Evolutionary conservation across 2,113 vertebrate genomes (phyloP), one percentile per base, ranked within the genome.

Genomic region (Sylvietta virens): DNA sequence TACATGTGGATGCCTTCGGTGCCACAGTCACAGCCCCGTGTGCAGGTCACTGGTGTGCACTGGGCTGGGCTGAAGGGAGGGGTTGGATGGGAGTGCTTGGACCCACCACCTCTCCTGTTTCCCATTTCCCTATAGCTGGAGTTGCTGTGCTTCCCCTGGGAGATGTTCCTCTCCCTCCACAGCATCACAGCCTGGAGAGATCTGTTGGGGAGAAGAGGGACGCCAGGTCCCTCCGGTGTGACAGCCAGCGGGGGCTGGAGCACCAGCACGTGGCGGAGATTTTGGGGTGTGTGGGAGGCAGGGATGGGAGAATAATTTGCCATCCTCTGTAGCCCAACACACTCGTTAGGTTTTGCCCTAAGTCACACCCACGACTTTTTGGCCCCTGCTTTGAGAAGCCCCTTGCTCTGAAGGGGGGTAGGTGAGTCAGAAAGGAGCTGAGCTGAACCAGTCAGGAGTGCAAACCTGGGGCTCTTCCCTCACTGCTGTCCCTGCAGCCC

Each of bases 401-500:
- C 26, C 13, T 26, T 37, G 40, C 64, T 58, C 48, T 37, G 67
- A 64, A 51, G 54, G 18, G 4, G 27, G 8, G n/a, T 13, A 21
- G 33, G 3, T 4, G 37, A 47, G 33, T 14, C 51, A 28, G 9
- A 53, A 44, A 73, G 69, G 42, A 74, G 65, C 74, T 17, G 60
- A 65, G 56, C 80, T 20, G 17, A 11, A 48, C 2, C 19, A 11
- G 21, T 4, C 53, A n/a, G 39, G 10, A 22, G 12, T 74, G 53
- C 83, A 44, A 23, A 66, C 14, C 17, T 7, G 19, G 8, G 13
- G 12, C 33, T 56, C 79, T 69, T n/a, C 71, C 74, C 71, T 90
- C 50, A 6, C 64, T 60, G 64, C 69, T 80, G 54, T 86, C 57
- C 37, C 73, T n/a, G 66, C 81, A 99, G 99, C 98, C 10, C 99